These are phyloP conservation scores for Podargus strigoides DNA, from an alignment of 2,797 vertebrate genomes.

Conservation along the genomic window DNA sequence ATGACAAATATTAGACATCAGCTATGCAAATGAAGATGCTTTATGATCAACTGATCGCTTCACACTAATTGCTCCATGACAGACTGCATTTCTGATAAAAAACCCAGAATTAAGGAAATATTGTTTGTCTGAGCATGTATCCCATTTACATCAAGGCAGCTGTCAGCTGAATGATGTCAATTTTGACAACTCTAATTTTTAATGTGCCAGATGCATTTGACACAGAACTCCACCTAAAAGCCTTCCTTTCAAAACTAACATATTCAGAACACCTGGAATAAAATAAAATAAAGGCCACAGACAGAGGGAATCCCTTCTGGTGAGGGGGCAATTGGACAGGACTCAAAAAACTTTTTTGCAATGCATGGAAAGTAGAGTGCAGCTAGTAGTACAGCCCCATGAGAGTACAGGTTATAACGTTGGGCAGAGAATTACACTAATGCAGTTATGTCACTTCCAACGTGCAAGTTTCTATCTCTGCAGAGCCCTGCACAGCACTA, in stretches of 20 bases:
- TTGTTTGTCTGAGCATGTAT: not conserved
- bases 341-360: not conserved
- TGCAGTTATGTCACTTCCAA: not conserved
- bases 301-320: not conserved
- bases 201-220: not conserved
- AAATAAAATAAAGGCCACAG: not conserved
- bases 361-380: not conserved
- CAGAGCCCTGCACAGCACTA: not conserved
- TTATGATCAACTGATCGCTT: not conserved
- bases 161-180: not conserved
- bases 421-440: not conserved
- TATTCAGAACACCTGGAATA: not conserved
- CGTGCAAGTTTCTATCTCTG: not conserved
- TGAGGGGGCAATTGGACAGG: not conserved
- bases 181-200: not conserved
- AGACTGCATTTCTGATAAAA: not conserved
- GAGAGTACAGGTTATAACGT: not conserved
- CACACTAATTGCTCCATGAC: not conserved
- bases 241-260: not conserved
- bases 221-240: not conserved
- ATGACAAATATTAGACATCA: not conserved
- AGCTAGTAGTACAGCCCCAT: not conserved
- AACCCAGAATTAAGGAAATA: not conserved
- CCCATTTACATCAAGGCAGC: not conserved
- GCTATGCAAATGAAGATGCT: not conserved